Base-by-base conservation (phyloP, 2,888 invertebrate species). In the Choreutis nemorana region DNA sequence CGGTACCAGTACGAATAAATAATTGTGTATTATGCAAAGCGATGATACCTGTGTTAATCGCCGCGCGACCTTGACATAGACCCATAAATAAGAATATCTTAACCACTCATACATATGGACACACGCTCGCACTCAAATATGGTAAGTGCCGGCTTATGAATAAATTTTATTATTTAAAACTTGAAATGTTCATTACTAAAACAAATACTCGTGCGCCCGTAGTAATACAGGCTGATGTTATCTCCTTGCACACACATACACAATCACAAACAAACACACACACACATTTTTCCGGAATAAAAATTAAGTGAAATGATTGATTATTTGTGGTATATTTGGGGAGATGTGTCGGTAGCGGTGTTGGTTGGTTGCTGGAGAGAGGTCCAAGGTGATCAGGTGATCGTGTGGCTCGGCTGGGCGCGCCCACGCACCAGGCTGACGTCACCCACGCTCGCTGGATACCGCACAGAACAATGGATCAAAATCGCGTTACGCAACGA, bases 121-220 rank as follows among this genome's bases (percentile, higher is more conserved):
- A 64, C 53, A 55, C 58, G 57, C 62, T 62, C 67, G 68, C 72
- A 63, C 73, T 67, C 75, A 56, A 67, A 72, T 75, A 73, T 75
- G 73, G 72, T 72, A 73, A 73, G 77, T 72, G 67, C 66, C 61
- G 66, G 65, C 68, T 73, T 78, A 75, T 78, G 78, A 77, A 78
- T 78, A 75, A 59, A 75, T 73, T 77, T 75, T 77, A 73, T 75
- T 75, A 75, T 75, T 77, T 77, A 73, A 78, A 75, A 77, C 70
- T 68, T 63, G 62, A 71, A 67, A 73, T 71, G 77, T 78, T 77
- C 73, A 77, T 78, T 78, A 78, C 78, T 77, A 78, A 78, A 78
- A 78, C 77, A 77, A 78, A 78, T 75, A 77, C 65, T 65, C 70
- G 73, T 71, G 65, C n/a, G 53, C 54, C 46, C 66, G 70, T 75